Evolutionary conservation across 2,888 invertebrate species (phyloP).

Genomic region (Drosophila emarginata): DNA sequence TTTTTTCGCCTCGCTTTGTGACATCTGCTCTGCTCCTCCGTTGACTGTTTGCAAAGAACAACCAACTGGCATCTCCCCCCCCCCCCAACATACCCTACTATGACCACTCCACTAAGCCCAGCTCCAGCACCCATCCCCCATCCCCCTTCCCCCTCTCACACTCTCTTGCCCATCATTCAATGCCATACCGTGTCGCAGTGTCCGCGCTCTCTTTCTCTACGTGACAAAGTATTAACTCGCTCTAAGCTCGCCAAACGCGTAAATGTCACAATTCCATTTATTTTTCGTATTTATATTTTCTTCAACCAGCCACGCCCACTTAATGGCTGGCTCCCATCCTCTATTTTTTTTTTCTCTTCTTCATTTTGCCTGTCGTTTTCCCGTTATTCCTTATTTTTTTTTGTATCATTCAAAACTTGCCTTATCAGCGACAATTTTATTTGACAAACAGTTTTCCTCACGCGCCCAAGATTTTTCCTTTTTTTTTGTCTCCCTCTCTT

Average conservation of each 20-base stretch:
- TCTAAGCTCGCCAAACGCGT: conserved; percentile 72
- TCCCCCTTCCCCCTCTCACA: background rate
- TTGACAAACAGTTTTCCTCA: conserved; percentile 75
- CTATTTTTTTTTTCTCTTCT: conserved; percentile 5
- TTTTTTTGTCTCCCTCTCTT: background rate
- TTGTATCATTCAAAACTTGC: conserved; percentile 31
- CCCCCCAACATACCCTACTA: no score
- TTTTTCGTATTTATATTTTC: conserved; percentile 67
- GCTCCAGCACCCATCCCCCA: background rate
- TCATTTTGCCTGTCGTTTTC: conserved; percentile 23
- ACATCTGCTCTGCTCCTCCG: conserved; percentile 53
- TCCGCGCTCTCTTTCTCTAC: conserved; percentile 29
- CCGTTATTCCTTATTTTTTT: conserved; percentile 14
- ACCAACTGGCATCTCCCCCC: background rate
- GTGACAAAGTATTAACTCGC: conserved; percentile 73
- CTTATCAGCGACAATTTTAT: conserved; percentile 67
- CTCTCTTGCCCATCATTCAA: background rate
- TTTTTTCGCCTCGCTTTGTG: conserved; percentile 48
- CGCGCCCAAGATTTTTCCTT: conserved; percentile 51
- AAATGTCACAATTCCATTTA: conserved; percentile 75
- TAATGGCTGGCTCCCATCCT: conserved; percentile 14
- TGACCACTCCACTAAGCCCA: no score
- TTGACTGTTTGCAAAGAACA: background rate
- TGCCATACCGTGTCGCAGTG: conserved; percentile 2
- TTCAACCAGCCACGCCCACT: conserved; percentile 54